Percentiles rank a stretch among this genome's conserved stretches.
These are phyloP conservation scores for Misgurnus anguillicaudatus DNA, from an alignment of 2,113 vertebrate genomes.

Conservation along the genomic window DNA sequence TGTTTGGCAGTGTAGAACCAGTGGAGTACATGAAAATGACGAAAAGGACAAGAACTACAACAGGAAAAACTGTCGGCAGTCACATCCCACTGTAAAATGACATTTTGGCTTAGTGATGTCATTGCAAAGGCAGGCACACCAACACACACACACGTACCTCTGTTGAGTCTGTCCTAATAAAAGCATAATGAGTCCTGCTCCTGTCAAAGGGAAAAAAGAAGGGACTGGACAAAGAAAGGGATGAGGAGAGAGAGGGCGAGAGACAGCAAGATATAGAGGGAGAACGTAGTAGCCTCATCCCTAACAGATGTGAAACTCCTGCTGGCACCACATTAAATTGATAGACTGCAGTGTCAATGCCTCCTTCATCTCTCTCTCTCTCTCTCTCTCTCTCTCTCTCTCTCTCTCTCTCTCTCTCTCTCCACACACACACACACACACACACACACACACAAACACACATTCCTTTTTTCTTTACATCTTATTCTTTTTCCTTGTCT, in stretches of 20 bases:
- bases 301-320: conserved; percentile 38
- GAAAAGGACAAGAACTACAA: conserved; percentile 8
- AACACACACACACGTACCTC: conserved; percentile 32
- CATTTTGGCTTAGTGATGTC: conserved; percentile 40
- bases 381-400: background rate
- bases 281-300: conserved; percentile 23
- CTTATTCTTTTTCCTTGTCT: background rate
- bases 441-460: no score
- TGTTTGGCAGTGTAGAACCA: background rate
- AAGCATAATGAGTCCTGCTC: conserved; percentile 37
- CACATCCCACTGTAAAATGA: conserved; percentile 30
- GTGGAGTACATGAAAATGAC: background rate
- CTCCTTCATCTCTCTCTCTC: conserved; percentile 21
- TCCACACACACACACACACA: no score
- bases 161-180: conserved; percentile 26
- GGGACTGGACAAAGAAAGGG: background rate
- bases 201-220: background rate
- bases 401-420: background rate
- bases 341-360: conserved; percentile 41
- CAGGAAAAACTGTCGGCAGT: conserved; percentile 13
- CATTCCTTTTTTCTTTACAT: background rate
- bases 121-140: conserved; percentile 22
- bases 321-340: conserved; percentile 46
- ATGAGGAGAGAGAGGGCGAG: conserved; percentile 10
- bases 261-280: conserved; percentile 18